Conservation (phyloP, 1,140 invertebrate genomes). For the Archivesica marissinica region DNA sequence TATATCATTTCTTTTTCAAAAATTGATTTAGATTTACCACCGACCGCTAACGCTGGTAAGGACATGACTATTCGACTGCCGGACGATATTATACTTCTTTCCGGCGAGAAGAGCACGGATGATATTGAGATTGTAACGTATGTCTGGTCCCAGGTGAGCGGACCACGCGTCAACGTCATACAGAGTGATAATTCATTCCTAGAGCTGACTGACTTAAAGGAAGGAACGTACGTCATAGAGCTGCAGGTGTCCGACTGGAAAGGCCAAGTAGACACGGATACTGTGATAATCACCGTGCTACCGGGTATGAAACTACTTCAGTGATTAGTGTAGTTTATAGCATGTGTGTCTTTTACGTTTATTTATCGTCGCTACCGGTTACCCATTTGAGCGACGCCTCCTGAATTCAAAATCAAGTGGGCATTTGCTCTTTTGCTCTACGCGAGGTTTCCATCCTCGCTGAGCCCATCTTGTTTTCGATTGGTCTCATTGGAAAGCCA, state of each 20-base stretch:
- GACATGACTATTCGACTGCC: constrained; percentile 28
- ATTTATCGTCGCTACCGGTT: no score
- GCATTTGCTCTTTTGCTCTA: no score
- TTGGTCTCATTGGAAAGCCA: background rate
- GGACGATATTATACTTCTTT: background rate
- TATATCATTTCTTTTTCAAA: no score
- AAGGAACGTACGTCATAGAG: constrained; percentile 46
- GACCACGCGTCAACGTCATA: constrained; percentile 8
- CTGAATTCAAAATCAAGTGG: no score
- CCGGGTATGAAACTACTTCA: background rate
- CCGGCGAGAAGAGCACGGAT: constrained; percentile 26
- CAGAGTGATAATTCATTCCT: background rate
- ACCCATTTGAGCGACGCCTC: no score
- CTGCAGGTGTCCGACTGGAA: background rate
- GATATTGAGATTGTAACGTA: constrained; percentile 44
- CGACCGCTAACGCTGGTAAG: constrained; percentile 22
- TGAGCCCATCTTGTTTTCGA: background rate
- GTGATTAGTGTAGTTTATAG: background rate
- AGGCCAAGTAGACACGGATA: constrained; percentile 33
- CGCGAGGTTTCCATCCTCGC: no score
- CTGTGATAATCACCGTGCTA: constrained; percentile 1
- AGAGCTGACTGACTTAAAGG: background rate
- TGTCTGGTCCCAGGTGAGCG: constrained; percentile 32
- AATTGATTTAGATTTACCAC: constrained; percentile 33
- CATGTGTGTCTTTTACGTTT: no score